These are phyloP conservation scores for Pachyseris speciosa DNA, from an alignment of 64 coral and sea anemone species.

Conservation along the genomic window DNA sequence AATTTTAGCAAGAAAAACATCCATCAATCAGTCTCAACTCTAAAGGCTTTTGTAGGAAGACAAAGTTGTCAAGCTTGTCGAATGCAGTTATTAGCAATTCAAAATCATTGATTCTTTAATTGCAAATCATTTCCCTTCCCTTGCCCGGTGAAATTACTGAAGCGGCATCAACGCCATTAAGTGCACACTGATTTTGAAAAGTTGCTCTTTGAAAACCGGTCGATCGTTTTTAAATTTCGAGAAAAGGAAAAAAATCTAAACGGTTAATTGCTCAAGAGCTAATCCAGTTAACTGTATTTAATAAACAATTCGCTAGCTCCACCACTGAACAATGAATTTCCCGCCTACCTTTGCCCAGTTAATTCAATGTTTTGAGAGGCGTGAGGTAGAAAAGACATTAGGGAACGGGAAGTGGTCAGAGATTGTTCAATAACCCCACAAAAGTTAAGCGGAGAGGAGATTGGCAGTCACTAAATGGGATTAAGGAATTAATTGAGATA, in stretches of 20 bases:
- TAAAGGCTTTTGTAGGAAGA: slow-evolving; percentile 23
- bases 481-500: slow-evolving; percentile 74
- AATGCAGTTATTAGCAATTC: slow-evolving; percentile 47
- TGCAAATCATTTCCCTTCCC: not conserved
- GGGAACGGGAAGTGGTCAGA: slow-evolving; percentile 53
- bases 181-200: not conserved
- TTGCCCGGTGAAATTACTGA: not conserved
- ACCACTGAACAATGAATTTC: slow-evolving; percentile 55
- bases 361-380: slow-evolving; percentile 65
- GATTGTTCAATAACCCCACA: slow-evolving; percentile 72
- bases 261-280: slow-evolving; percentile 60
- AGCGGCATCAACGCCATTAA: not conserved
- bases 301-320: slow-evolving; percentile 46
- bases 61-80: slow-evolving; percentile 50
- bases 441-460: slow-evolving; percentile 50
- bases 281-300: slow-evolving; percentile 68
- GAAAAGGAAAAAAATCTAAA: slow-evolving; percentile 39
- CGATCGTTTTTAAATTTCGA: not conserved
- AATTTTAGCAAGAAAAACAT: slow-evolving; percentile 35
- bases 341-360: slow-evolving; percentile 55
- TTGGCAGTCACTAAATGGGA: slow-evolving; percentile 76
- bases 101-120: slow-evolving; percentile 54
- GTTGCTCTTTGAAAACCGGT: slow-evolving; percentile 6
- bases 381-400: slow-evolving; percentile 56
- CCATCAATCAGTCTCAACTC: slow-evolving; percentile 47